Evolutionary conservation across 2,113 vertebrate species (phyloP), one percentile per base, ranked within the genome.

Genomic region (Datnioides undecimradiatus): DNA sequence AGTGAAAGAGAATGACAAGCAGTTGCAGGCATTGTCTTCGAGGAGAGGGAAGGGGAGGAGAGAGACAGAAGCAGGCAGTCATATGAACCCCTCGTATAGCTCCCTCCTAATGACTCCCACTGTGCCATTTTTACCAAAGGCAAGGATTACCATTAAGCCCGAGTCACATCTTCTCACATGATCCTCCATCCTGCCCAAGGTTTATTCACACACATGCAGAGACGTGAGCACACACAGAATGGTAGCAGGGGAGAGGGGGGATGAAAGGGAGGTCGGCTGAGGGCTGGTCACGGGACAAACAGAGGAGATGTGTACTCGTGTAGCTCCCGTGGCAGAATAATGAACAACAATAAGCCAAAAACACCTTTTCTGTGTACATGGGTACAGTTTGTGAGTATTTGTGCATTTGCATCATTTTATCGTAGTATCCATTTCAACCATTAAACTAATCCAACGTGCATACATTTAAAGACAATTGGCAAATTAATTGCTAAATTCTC

Each of bases 91-190:
- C 76, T 75, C 2, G 1, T 48, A 51, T 55, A 1, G 71, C 73
- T 83, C 62, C 82, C 66, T 76, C 31, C 83, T 92, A 91, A 93
- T 85, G 73, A 88, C 83, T 86, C 87, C 89, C 91, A 82, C 82
- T 91, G 89, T 87, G 89, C 84, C 82, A 65, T 87, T 90, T 90
- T 91, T 36, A 90, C 91, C 91, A 65, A 86, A 86, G 90, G 92
- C 91, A 51, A 86, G 88, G 92, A 93, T 93, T 94, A 93, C 58
- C 79, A 88, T 83, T 92, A 91, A 91, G 79, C 87, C 84, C 27
- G 17, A 87, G 88, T 93, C 93, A 93, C 92, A 93, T 93, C 91
- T 88, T 84, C 92, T 94, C 93, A 93, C 93, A 93, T 94, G 94
- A 94, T 90, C 74, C 70, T 51, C 87, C 23, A 70, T 70, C 40